Base-by-base conservation (phyloP, 2,888 invertebrate genomes). In the Ceraclea dissimilis region DNA sequence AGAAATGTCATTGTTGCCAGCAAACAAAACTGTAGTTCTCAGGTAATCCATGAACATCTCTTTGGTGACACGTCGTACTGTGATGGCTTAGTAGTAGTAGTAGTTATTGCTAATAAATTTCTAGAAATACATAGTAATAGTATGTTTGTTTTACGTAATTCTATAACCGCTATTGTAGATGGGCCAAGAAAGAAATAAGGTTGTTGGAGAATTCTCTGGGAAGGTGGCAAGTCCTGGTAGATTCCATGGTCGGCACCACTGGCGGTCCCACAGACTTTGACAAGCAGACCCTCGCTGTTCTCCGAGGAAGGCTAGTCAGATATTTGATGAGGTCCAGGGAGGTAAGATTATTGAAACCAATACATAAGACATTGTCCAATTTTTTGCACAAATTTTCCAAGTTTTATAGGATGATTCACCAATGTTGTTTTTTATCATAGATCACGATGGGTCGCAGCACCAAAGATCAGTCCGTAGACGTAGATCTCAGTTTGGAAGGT, bases 241-340 rank as follows among this genome's bases (percentile, higher is more conserved):
- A 96, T 70, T 90, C 90, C 31, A 89, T 95, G 13, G 86, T 88
- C 44, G 88, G 90, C 0, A 86, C 87, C 44, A 88, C 90, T 0
- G 85, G 88, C 1, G 88, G 86, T 62, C 86, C 87, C 11, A 86
- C 88, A 1, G 95, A 96, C 69, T 86, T 96, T 69, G 96, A 97
- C 71, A 88, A 87, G 70, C 93, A 94, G 71, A 97, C 96, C 0
- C 79, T 96, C 54, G 97, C 95, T 0, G 92, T 96, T 43, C 77
- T 98, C 31, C 79, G 94, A 22, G 97, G 97, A 0, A 81, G 94
- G 52, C 83, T 93, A 63, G 96, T 97, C 11, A 81, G 96, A 39
- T 97, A 94, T 72, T 80, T 96, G 52, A 96, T 97, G 94, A 79
- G 94, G 61, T 94, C 94, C 13, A 81, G 89, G 67, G 95, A 96